Evolutionary conservation across 2,797 vertebrate genomes (phyloP), one percentile per base, ranked within the genome.

Genomic region (Botia almorhae): DNA sequence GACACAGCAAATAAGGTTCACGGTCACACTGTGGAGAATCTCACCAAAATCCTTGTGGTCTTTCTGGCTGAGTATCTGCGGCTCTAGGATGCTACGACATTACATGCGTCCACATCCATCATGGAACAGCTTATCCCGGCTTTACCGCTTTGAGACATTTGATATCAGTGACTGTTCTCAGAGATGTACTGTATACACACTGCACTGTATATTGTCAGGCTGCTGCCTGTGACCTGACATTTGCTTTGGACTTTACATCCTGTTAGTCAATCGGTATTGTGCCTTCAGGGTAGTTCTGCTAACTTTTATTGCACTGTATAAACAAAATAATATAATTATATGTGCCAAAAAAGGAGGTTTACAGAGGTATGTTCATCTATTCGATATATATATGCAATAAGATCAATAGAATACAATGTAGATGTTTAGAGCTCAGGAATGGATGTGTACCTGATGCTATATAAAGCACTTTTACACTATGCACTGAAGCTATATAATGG

Each of bases 1-100:
- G 96, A 98, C 91, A 94, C 91, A 0, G 95, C 95, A 80, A 93
- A 94, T 77, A 96, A 96, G 83, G 90, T 97, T 89, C 95, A 97
- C 79, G 91, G 92, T 0, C 94, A 96, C 29, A 96, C 96, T 0
- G 89, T 96, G 17, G 93, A 95, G 83, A 97, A 97, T 89, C 90
- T 98, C 75, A 95, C 94, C 67, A 96, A 94, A 87, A 93, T 97
- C 90, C 85, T 97, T 23, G 94, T 93, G 0, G 90, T 95, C 53
- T 98, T 98, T 86, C 81, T 97, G 84, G 92, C 94, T 0, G 96
- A 97, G 50, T 97, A 96, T 80, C 87, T 97, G 74, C 92, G 94
- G 23, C 91, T 97, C 55, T 95, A 84, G 74, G 64, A 7, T 33
- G 58, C 21, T 43, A 55, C 56, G 29, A 53, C 29, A 43, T 63